These are phyloP conservation scores for Panthera uncia DNA, from an alignment of 2,113 vertebrate species.

Conservation along the genomic window DNA sequence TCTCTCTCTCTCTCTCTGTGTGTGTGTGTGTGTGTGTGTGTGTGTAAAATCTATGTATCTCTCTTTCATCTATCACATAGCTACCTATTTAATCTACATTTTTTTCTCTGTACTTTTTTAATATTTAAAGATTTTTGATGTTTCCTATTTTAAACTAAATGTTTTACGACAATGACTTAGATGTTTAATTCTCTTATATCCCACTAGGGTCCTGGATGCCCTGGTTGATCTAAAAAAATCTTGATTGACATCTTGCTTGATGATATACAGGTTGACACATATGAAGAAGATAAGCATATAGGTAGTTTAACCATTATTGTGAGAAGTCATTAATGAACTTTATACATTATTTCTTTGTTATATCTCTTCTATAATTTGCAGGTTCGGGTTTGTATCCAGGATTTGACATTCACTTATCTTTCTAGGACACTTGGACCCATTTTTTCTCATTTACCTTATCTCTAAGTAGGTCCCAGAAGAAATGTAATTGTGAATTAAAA, in stretches of 20 bases:
- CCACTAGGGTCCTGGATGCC: neutral
- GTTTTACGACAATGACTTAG: neutral
- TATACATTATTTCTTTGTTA: neutral
- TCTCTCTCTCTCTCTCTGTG: no score
- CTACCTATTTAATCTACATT: neutral
- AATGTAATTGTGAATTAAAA: conserved; percentile 20
- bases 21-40: no score
- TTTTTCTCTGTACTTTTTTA: neutral
- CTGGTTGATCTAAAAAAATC: neutral
- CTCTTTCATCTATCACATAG: neutral
- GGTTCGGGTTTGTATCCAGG: neutral
- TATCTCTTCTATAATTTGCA: neutral
- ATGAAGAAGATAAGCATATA: neutral
- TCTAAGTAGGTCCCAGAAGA: neutral
- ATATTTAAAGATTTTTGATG: neutral
- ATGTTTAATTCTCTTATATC: neutral
- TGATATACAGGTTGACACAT: neutral
- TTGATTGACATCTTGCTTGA: neutral
- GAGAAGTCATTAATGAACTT: neutral
- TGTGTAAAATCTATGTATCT: neutral
- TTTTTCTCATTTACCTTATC: neutral
- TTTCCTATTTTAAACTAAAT: neutral
- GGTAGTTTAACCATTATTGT: neutral
- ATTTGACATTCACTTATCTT: conserved; percentile 9
- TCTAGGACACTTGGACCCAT: neutral